Percentiles rank a stretch among this genome's conserved stretches.
Evolutionary conservation across 2,113 vertebrate species (phyloP).

Genomic region (Seriola aureovittata): DNA sequence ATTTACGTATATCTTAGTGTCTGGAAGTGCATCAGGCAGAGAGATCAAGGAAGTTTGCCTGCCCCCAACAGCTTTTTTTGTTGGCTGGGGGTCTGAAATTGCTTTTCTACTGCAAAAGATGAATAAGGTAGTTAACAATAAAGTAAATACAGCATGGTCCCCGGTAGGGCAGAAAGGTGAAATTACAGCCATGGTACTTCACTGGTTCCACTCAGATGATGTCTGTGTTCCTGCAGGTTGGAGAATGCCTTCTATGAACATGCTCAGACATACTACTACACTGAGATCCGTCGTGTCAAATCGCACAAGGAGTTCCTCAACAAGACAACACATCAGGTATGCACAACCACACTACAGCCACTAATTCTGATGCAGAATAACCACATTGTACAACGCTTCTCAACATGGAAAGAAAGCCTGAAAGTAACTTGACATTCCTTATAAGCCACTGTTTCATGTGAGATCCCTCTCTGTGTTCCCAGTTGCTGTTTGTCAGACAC

Average conservation of each 20-base stretch:
- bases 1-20: too few relatives aligned
- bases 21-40: too few relatives aligned
- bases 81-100: too few relatives aligned
- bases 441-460: not conserved
- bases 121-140: conserved; percentile 89
- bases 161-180: not conserved
- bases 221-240: conserved; percentile 83
- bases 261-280: conserved; percentile 98
- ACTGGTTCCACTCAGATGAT: not conserved
- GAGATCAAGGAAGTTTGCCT: too few relatives aligned
- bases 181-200: not conserved
- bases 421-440: not conserved
- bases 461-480: conserved; percentile 35
- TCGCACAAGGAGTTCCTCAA: conserved; percentile 99
- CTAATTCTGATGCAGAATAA: not conserved
- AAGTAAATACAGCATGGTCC: not conserved
- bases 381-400: not conserved
- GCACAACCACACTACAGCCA: not conserved
- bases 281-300: conserved; percentile 96
- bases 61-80: too few relatives aligned
- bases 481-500: conserved; percentile 98
- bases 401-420: not conserved
- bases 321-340: conserved; percentile 98
- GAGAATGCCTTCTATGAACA: conserved; percentile 99
- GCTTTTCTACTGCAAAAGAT: too few relatives aligned